Percentiles rank a stretch among this genome's conserved stretches.
These are phyloP conservation scores for Prosapia bicincta DNA, from an alignment of 2,888 invertebrate genomes.

Conservation along the genomic window DNA sequence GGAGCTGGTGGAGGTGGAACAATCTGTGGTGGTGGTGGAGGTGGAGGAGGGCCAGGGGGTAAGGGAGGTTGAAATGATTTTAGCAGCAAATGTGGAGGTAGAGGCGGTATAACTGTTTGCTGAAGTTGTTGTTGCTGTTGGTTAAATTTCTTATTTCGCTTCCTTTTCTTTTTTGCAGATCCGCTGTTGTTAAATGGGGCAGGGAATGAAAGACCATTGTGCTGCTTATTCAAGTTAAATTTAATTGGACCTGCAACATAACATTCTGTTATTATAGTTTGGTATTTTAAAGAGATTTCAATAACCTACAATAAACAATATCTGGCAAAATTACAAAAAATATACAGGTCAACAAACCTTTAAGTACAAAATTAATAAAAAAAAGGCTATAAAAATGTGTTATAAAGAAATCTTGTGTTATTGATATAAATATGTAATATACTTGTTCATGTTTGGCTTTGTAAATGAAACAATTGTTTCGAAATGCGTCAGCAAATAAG, in stretches of 20 bases:
- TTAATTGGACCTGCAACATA: constrained; percentile 48
- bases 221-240: constrained; percentile 48
- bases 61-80: constrained; percentile 52
- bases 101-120: constrained; percentile 48
- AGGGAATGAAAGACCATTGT: background rate
- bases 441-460: too few species aligned
- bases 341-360: too few species aligned
- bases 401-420: too few species aligned
- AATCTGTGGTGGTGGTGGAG: constrained; percentile 51
- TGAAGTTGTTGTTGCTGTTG: constrained; percentile 47
- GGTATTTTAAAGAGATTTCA: too few species aligned
- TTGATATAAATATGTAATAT: too few species aligned
- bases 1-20: constrained; percentile 49
- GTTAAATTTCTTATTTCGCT: constrained; percentile 44
- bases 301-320: too few species aligned
- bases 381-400: too few species aligned
- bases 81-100: constrained; percentile 51
- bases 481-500: too few species aligned
- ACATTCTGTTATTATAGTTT: too few species aligned
- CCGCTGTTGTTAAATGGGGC: constrained; percentile 1
- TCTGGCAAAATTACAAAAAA: too few species aligned
- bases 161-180: constrained; percentile 46
- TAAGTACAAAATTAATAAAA: too few species aligned
- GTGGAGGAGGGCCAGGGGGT: constrained; percentile 49
- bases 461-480: too few species aligned